Base-by-base conservation (phyloP, 2,797 vertebrate genomes). In the Dryobates pubescens region DNA sequence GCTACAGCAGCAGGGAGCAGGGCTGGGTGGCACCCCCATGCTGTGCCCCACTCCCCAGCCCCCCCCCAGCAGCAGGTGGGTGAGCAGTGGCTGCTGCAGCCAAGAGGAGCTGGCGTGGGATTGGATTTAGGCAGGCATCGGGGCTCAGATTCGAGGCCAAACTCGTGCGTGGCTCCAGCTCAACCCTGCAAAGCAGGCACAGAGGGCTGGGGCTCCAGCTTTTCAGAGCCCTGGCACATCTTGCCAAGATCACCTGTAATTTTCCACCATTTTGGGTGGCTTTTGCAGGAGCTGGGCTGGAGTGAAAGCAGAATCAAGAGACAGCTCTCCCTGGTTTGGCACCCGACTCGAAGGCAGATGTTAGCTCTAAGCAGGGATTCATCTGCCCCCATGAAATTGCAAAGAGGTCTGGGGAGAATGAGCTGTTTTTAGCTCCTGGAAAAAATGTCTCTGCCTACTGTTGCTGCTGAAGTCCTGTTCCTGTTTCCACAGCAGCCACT, bases 401-500 rank as follows among this genome's bases (percentile, higher is more conserved):
- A 59, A 89, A 84, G 74, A 80, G 77, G 74, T 95, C 86, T 91
- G 81, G 41, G 58, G 29, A 94, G 88, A 89, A 51, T 3, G 36
- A 91, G 83, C 90, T 69, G 72, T 0, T 88, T 93, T 92, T 91
- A 96, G 86, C 88, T 86, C 58, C 62, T 85, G 89, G 75, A 90
- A 85, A 96, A 95, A 79, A 92, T 29, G 22, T 68, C 78, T 87
- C 69, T 85, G 74, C 83, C 85, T 76, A 67, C 73, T 86, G 89
- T 76, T 92, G 92, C 90, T 90, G 76, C 78, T 63, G 57, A 88
- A 84, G 89, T 91, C 90, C 81, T 56, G 57, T 15, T 90, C 83
- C 81, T 86, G 86, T 94, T 94, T 94, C 90, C 94, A 92, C 86
- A 92, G 88, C 75, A 95, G 91, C 94, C 10, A 0, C 79, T n/a